A percentile compares a stretch with the other conserved stretches of the same genome.
Conservation (phyloP, 2,113 vertebrate species). For the Clupea harengus region DNA sequence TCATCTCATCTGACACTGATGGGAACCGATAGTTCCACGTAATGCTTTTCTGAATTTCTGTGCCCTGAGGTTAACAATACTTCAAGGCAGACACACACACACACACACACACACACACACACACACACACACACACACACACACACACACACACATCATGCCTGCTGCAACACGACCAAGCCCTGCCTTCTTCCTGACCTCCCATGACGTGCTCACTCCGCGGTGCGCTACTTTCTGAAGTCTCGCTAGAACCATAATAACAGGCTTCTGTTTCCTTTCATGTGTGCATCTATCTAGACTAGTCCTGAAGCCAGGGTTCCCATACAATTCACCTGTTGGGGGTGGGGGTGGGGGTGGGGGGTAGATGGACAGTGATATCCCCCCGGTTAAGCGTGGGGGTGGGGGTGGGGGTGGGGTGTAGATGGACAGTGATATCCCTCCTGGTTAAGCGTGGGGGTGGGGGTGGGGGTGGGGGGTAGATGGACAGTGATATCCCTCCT, state of each 20-base stretch:
- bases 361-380: background rate
- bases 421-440: background rate
- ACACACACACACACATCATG: background rate
- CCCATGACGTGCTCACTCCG: constrained; percentile 47
- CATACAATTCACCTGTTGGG: constrained; percentile 13
- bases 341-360: background rate
- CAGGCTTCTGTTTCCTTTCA: constrained; percentile 43
- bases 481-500: background rate
- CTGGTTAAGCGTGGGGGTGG: too few species aligned
- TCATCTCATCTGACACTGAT: too few species aligned
- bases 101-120: constrained; percentile 42
- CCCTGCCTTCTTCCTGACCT: constrained; percentile 40
- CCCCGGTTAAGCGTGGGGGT: background rate
- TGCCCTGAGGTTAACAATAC: constrained; percentile 45
- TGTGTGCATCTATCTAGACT: constrained; percentile 37
- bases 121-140: background rate
- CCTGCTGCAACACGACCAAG: constrained; percentile 52
- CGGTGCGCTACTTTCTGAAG: constrained; percentile 29
- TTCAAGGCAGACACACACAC: constrained; percentile 39
- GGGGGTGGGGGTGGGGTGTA: background rate
- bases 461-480: background rate
- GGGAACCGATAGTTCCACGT: background rate
- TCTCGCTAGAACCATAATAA: constrained; percentile 30
- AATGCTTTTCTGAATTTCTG: constrained; percentile 27
- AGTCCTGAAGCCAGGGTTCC: constrained; percentile 36